phyloP scores from a whole-genome alignment of 2,113 vertebrate genomes.

The Anguilla japonica region DNA sequence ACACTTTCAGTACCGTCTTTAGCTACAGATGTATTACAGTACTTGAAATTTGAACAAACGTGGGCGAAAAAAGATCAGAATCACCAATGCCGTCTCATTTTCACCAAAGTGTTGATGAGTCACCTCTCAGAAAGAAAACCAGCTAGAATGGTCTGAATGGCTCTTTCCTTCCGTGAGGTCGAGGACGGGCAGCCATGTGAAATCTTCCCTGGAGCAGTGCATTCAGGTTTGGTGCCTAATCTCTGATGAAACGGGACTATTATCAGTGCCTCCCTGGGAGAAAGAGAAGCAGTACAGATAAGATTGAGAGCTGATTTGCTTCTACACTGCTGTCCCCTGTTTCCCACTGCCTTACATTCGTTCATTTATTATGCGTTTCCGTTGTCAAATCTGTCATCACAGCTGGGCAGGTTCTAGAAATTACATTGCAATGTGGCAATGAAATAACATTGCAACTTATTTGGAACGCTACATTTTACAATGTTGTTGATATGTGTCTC shows the following conservation, averaged over 20 bases:
- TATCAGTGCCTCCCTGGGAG: conserved; percentile 76
- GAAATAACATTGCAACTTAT: not conserved
- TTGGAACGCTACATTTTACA: not conserved
- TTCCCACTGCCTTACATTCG: conserved; percentile 35
- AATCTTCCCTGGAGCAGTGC: conserved; percentile 33
- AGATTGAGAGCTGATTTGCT: conserved; percentile 85
- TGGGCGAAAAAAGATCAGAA: conserved; percentile 23
- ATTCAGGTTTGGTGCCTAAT: conserved; percentile 68
- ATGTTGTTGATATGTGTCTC: not conserved
- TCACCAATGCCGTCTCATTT: conserved; percentile 33
- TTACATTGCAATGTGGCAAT: not conserved
- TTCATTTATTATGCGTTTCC: conserved; percentile 23
- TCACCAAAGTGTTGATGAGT: conserved; percentile 41
- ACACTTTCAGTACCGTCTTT: not conserved
- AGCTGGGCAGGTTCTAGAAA: not conserved
- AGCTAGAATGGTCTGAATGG: conserved; percentile 28
- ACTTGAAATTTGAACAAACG: not conserved
- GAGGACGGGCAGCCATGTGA: conserved; percentile 28
- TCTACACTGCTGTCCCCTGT: conserved; percentile 79
- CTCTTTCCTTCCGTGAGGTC: conserved; percentile 14
- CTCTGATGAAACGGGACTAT: conserved; percentile 81
- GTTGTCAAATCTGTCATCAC: not conserved
- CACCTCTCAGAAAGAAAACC: conserved; percentile 35
- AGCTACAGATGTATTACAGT: too few species aligned
- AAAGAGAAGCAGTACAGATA: conserved; percentile 82